These are phyloP conservation scores for Chromis chromis DNA, from an alignment of 2,797 vertebrate genomes.

Conservation along the genomic window DNA sequence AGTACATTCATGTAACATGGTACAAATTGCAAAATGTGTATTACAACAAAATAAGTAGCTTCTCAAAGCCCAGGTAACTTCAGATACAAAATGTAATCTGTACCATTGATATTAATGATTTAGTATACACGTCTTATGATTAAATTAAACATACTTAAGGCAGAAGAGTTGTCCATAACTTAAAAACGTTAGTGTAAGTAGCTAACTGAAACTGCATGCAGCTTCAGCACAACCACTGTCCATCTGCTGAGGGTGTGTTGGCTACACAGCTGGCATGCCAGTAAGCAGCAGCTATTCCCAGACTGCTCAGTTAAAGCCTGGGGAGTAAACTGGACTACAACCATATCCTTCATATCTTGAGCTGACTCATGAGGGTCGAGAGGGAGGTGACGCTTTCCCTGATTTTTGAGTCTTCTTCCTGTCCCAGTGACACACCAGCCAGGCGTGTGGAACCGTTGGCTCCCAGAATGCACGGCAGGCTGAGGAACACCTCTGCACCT, in stretches of 20 bases:
- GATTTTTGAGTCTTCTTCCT: conserved; percentile 86
- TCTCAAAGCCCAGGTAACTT: background rate
- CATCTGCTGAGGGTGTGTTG: background rate
- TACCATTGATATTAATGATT: background rate
- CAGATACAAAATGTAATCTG: conserved; percentile 3
- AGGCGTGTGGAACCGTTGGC: conserved; percentile 85
- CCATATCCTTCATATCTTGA: conserved; percentile 84
- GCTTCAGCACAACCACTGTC: conserved; percentile 7
- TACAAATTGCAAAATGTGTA: background rate
- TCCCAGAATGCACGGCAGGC: conserved; percentile 92
- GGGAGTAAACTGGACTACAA: no score
- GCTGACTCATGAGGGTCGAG: conserved; percentile 87
- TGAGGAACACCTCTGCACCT: conserved; percentile 92
- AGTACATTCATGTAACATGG: conserved; percentile 7
- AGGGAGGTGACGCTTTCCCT: conserved; percentile 87
- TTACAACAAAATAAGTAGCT: background rate
- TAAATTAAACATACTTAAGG: conserved; percentile 15
- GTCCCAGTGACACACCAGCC: conserved; percentile 80
- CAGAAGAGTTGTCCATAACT: background rate
- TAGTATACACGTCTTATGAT: background rate
- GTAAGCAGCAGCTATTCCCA: conserved; percentile 2
- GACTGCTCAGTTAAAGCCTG: no score
- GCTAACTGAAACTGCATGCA: background rate
- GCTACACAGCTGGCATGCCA: no score
- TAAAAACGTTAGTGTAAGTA: conserved; percentile 1